These are phyloP conservation scores for Argya squamiceps DNA, from an alignment of 2,797 vertebrate genomes.

Conservation along the genomic window DNA sequence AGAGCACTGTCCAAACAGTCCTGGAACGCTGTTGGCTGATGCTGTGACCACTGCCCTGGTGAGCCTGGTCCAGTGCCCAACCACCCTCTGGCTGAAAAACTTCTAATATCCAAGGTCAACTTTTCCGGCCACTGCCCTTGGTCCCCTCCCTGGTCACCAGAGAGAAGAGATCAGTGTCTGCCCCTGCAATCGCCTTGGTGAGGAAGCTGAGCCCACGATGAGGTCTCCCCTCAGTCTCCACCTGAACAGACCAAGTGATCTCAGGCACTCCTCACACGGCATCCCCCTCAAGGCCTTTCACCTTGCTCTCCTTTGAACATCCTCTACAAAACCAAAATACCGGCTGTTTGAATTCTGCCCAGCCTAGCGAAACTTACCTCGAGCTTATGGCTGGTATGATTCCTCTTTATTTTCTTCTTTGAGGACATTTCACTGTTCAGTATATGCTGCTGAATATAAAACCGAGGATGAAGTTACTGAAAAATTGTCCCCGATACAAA, in stretches of 20 bases:
- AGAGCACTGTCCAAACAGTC: too few species aligned
- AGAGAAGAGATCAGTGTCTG: not conserved
- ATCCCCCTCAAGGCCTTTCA: too few species aligned
- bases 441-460: not conserved
- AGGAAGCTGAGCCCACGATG: fast-evolving
- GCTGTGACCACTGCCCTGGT: not conserved
- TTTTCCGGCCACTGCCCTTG: not conserved
- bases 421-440: not conserved
- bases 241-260: not conserved
- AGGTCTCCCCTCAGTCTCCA: not conserved
- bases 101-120: too few species aligned
- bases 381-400: fast-evolving
- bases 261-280: not conserved
- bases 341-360: fast-evolving
- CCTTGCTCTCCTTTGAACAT: fast-evolving
- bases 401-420: not conserved
- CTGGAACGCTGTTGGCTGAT: not conserved
- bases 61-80: not conserved
- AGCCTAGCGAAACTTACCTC: not conserved
- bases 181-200: fast-evolving
- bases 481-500: fast-evolving
- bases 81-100: not conserved
- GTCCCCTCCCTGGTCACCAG: not conserved
- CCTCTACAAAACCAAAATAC: fast-evolving
- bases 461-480: fast-evolving